Evolutionary conservation across 2,888 invertebrate genomes (phyloP), one percentile per base, ranked within the genome.

Genomic region (Lottia gigantea): DNA sequence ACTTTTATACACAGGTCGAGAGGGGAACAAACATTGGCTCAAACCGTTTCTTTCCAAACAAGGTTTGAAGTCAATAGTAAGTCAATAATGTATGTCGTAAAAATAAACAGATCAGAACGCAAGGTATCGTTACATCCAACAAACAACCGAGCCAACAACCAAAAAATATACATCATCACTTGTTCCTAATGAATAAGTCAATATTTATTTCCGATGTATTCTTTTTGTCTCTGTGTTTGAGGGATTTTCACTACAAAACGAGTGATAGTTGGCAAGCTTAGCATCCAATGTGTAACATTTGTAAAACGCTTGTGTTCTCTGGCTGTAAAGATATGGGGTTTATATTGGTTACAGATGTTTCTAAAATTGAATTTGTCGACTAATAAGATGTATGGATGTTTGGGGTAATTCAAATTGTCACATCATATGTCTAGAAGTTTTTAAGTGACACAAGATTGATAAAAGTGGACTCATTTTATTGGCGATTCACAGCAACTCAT

Each of bases 51-150:
- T 23, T 23, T 23, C 55, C 23, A 55, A 55, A 55, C 55, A 55
- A 55, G 23, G 11, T 55, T 19, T 19, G 55, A 55, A 55, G 55
- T 55, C 55, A 55, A 55, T 23, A 55, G 19, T 55, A 23, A 23
- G 55, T 55, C 55, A 55, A 55, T 55, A 55, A 23, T 23, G 14
- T 55, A 55, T 55, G 19, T 55, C 23, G 55, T 55, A 55, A 55
- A 55, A 55, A 55, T 23, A 55, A 19, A 55, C 55, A 55, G 55
- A 55, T 55, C 55, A 55, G 55, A 23, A 19, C 14, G 3, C 55
- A 55, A 55, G 55, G 19, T 55, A 55, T 55, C 55, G 55, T 55
- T 55, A 55, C 19, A 55, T 55, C 55, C 23, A 55, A 23, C 55
- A 19, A 55, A 23, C 55, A 55, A 11, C 55, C 7, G 19, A 55